Percentiles rank a stretch among this genome's conserved stretches.
phyloP scores from a whole-genome alignment of 2,888 invertebrate genomes.

The Ypsolopha sequella region DNA sequence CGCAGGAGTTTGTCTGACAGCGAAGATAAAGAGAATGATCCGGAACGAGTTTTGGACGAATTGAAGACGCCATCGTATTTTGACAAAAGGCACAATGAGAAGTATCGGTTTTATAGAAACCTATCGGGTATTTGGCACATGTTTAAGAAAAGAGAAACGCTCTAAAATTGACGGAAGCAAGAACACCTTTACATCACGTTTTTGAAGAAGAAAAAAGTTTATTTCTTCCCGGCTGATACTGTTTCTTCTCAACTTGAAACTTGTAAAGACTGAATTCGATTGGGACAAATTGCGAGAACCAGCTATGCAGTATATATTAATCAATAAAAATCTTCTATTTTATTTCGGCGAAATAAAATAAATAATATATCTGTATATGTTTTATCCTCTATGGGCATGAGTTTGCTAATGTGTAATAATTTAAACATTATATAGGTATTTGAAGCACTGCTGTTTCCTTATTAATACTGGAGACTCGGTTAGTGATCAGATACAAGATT shows the following conservation, averaged over 20 bases:
- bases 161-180: constrained; percentile 24
- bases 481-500: no score
- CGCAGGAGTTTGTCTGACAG: constrained; percentile 24
- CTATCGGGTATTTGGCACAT: constrained; percentile 60
- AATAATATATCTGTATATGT: no score
- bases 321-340: no score
- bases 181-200: constrained; percentile 52
- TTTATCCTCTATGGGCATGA: no score
- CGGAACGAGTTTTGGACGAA: constrained; percentile 31
- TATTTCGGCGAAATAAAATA: no score
- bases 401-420: no score
- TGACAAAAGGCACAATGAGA: constrained; percentile 43
- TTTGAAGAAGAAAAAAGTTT: constrained; percentile 53
- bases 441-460: no score
- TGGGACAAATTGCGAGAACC: no score
- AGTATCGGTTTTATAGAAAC: constrained; percentile 59
- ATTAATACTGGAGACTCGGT: no score
- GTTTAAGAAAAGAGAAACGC: constrained; percentile 45
- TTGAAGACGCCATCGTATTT: constrained; percentile 49
- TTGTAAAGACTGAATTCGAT: constrained; percentile 14
- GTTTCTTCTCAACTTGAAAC: constrained; percentile 21
- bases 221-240: constrained; percentile 43
- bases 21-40: constrained; percentile 52
- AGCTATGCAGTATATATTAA: no score
- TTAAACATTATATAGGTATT: no score